phyloP scores from a whole-genome alignment of 1,140 invertebrate genomes.

The Himalopsyche phryganea region DNA sequence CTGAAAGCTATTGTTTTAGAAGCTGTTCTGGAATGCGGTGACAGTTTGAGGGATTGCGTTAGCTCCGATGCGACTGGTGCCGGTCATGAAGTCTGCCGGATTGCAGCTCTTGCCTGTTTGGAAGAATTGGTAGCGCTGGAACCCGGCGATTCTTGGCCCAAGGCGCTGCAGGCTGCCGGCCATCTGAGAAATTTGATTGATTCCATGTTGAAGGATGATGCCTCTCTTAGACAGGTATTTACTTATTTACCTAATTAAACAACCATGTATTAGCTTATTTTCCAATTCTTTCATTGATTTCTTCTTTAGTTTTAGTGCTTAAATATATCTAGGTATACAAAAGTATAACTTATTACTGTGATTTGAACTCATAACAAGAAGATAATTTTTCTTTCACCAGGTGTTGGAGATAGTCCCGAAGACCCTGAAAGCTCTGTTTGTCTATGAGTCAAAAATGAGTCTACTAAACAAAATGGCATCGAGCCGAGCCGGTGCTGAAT shows the following conservation, averaged over 20 bases:
- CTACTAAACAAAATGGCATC: slow-evolving; percentile 73
- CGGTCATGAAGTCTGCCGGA: slow-evolving; percentile 85
- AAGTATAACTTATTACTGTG: no score
- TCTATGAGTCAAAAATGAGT: slow-evolving; percentile 86
- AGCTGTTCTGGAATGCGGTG: slow-evolving; percentile 63
- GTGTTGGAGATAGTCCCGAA: slow-evolving; percentile 67
- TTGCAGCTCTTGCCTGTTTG: slow-evolving; percentile 78
- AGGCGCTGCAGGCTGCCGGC: slow-evolving; percentile 72
- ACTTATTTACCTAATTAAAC: no score
- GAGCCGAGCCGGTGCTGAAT: slow-evolving; percentile 68
- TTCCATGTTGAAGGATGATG: slow-evolving; percentile 71
- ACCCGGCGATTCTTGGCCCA: slow-evolving; percentile 68
- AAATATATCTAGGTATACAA: not conserved
- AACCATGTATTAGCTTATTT: no score
- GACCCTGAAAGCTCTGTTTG: slow-evolving; percentile 72
- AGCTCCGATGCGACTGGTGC: slow-evolving; percentile 82
- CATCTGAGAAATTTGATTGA: slow-evolving; percentile 83
- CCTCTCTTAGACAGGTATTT: slow-evolving; percentile 57
- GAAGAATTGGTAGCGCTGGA: slow-evolving; percentile 76
- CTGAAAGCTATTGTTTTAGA: slow-evolving; percentile 40
- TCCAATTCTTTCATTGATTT: not conserved
- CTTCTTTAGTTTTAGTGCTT: not conserved
- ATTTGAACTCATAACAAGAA: no score
- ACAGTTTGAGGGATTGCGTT: slow-evolving; percentile 77
- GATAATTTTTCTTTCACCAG: slow-evolving; percentile 31